A percentile compares a stretch with the other conserved stretches of the same genome.
These are phyloP conservation scores for Dendropsophus ebraccatus DNA, from an alignment of 2,113 vertebrate genomes.

Conservation along the genomic window DNA sequence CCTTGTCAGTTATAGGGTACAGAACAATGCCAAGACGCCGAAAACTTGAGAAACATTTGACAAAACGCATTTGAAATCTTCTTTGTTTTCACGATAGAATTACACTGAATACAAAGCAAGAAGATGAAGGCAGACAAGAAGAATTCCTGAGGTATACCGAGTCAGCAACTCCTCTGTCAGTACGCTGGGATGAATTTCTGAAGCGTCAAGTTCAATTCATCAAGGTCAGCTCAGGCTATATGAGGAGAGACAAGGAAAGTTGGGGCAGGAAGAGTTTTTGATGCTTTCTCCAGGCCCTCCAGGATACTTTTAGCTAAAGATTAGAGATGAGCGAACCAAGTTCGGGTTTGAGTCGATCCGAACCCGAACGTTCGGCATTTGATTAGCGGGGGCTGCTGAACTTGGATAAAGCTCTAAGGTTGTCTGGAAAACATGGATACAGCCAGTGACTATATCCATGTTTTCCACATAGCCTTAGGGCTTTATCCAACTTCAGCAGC, in stretches of 20 bases:
- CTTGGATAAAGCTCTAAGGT: too few relatives aligned
- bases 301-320: too few relatives aligned
- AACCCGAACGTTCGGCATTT: too few relatives aligned
- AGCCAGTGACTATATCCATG: too few relatives aligned
- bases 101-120: conserved; percentile 9
- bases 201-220: conserved; percentile 45
- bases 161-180: conserved; percentile 27
- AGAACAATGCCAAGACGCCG: not conserved
- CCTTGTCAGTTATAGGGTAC: not conserved
- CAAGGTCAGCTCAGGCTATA: conserved; percentile 35
- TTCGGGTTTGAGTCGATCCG: too few relatives aligned
- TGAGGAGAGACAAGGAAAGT: conserved; percentile 21
- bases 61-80: not conserved
- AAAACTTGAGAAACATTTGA: not conserved
- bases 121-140: conserved; percentile 21
- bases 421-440: too few relatives aligned
- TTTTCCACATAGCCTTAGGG: too few relatives aligned
- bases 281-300: too few relatives aligned
- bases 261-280: not conserved
- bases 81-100: conserved; percentile 12
- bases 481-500: too few relatives aligned
- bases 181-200: conserved; percentile 43
- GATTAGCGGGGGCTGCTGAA: too few relatives aligned
- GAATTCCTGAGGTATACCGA: conserved; percentile 19
- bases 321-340: too few relatives aligned